These are phyloP conservation scores for Paratilapia polleni DNA, from an alignment of 2,113 vertebrate species.

Conservation along the genomic window DNA sequence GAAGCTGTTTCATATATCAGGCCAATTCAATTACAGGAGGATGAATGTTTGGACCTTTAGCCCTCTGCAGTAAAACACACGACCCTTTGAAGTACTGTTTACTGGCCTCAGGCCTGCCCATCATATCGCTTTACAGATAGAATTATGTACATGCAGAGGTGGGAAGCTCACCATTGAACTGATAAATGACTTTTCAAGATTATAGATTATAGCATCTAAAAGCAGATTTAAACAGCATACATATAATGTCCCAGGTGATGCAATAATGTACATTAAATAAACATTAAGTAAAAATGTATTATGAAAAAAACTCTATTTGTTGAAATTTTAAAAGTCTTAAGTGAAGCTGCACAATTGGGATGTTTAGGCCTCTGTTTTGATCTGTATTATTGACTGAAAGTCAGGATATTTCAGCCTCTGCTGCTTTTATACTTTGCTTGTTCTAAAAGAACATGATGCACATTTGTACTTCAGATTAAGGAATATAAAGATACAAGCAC, in stretches of 20 bases:
- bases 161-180: background rate
- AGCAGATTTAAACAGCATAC: background rate
- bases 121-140: slow-evolving; percentile 8
- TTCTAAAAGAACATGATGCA: background rate
- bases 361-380: background rate
- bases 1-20: slow-evolving; percentile 12
- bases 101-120: slow-evolving; percentile 38
- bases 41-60: slow-evolving; percentile 35
- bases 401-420: background rate
- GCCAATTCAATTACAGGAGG: slow-evolving; percentile 23
- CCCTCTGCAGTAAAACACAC: slow-evolving; percentile 33
- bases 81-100: slow-evolving; percentile 27
- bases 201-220: background rate
- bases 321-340: background rate
- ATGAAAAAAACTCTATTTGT: no score
- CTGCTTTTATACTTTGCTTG: background rate
- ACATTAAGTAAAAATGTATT: background rate
- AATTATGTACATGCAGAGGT: background rate
- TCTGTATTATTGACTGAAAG: background rate
- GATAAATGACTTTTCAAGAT: no score
- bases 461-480: no score
- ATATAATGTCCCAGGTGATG: background rate
- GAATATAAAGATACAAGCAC: no score
- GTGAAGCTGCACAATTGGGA: background rate
- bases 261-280: background rate